A percentile compares a stretch with the other conserved stretches of the same genome.
These are phyloP conservation scores for Archivesica marissinica DNA, from an alignment of 1,140 invertebrate genomes.

Conservation along the genomic window DNA sequence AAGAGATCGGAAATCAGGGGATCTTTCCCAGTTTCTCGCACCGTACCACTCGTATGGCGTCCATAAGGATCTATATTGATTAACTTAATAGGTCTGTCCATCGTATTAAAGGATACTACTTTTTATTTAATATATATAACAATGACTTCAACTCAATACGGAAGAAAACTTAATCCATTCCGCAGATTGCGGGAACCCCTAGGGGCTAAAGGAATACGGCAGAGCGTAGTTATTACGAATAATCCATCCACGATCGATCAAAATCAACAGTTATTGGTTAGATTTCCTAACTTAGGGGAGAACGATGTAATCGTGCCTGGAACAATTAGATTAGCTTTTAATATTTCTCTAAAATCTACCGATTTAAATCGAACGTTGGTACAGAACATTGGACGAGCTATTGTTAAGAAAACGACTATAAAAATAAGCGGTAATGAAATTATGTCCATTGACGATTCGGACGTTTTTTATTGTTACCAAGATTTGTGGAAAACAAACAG, in stretches of 20 bases:
- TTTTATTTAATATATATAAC: no score
- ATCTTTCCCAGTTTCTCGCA: no score
- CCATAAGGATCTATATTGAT: no score
- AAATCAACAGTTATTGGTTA: conserved; percentile 55
- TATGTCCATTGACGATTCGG: conserved; percentile 19
- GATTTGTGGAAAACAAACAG: conserved; percentile 41
- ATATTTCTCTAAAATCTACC: conserved; percentile 20
- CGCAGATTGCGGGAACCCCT: not conserved
- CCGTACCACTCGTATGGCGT: no score
- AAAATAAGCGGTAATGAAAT: conserved; percentile 55
- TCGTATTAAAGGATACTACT: no score
- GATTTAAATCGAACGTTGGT: conserved; percentile 33
- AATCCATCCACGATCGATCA: conserved; percentile 46
- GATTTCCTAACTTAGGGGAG: conserved; percentile 56
- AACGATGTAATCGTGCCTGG: conserved; percentile 60
- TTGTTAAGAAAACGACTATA: conserved; percentile 60
- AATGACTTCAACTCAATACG: no score
- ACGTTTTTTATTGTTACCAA: conserved; percentile 29
- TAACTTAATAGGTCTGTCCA: no score
- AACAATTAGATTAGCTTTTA: conserved; percentile 40
- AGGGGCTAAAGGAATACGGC: conserved; percentile 15
- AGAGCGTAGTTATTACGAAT: conserved; percentile 49
- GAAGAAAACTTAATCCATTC: no score
- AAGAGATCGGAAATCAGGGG: no score
- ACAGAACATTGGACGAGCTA: conserved; percentile 47